phyloP scores from a whole-genome alignment of 1,140 invertebrate species.

The Drosophila tsacasi region DNA sequence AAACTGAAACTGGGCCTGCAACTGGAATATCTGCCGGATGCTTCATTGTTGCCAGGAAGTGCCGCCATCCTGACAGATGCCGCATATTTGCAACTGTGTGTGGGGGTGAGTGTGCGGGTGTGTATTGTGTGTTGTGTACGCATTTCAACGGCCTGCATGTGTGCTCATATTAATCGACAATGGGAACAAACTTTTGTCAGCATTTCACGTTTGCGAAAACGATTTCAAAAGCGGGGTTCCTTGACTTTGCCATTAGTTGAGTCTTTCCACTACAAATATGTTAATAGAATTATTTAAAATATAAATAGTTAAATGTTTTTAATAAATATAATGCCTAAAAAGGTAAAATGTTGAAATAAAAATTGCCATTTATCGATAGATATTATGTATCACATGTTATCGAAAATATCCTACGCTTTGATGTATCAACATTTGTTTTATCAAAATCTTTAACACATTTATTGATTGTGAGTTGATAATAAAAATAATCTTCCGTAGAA shows the following conservation, averaged over 20 bases:
- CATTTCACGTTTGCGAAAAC: conserved; percentile 4
- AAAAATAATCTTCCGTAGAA: background rate
- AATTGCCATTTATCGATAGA: too few species aligned
- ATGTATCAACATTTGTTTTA: background rate
- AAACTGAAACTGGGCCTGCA: conserved; percentile 31
- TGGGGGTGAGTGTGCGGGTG: conserved; percentile 12
- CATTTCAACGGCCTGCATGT: conserved; percentile 22
- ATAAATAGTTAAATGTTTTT: background rate
- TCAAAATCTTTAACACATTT: background rate
- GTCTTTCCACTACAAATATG: background rate
- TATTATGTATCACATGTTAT: too few species aligned
- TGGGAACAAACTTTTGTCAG: conserved; percentile 57
- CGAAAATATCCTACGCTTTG: background rate
- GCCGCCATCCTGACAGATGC: conserved; percentile 33
- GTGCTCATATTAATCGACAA: conserved; percentile 49
- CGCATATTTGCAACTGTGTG: conserved; percentile 17
- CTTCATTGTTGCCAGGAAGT: conserved; percentile 25
- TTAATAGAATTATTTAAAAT: background rate
- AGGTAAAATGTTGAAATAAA: background rate
- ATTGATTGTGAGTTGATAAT: background rate
- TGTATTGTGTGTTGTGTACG: conserved; percentile 7
- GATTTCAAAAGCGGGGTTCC: background rate
- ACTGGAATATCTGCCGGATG: conserved; percentile 38
- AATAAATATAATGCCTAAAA: background rate
- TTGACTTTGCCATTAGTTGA: background rate